Conservation (phyloP, 2,888 invertebrate genomes). For the Leptopilina drosophilae region DNA sequence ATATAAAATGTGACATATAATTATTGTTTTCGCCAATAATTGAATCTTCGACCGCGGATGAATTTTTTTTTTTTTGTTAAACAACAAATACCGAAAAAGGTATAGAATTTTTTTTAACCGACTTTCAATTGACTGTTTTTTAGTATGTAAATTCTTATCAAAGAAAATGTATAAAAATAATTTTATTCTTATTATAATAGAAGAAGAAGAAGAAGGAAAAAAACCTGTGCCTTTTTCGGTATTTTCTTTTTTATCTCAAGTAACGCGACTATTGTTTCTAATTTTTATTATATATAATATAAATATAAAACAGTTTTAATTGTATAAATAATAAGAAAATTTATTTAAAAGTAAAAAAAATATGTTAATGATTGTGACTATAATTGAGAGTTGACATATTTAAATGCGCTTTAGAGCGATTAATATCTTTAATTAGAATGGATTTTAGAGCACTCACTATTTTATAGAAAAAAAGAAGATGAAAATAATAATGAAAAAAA, state of each 20-base stretch:
- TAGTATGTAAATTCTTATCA: slow-evolving; percentile 6
- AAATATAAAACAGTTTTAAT: background rate
- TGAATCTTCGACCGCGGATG: background rate
- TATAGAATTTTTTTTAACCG: slow-evolving; percentile 5
- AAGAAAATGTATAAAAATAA: background rate
- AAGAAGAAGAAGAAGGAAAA: background rate
- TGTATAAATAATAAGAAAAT: background rate
- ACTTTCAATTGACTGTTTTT: background rate
- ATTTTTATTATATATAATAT: background rate
- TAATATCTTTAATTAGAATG: background rate
- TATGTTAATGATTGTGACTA: slow-evolving; percentile 9
- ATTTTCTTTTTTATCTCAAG: background rate
- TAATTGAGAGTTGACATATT: background rate
- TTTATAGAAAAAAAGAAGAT: slow-evolving; percentile 1
- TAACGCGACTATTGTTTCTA: slow-evolving; percentile 11
- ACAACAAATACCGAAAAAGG: slow-evolving; percentile 19
- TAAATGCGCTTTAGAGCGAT: slow-evolving; percentile 1
- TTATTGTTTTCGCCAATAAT: slow-evolving; percentile 1
- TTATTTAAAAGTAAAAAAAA: background rate
- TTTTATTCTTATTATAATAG: background rate
- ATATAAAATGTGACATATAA: background rate
- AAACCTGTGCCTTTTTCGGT: slow-evolving; percentile 31
- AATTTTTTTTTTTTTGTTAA: no score
- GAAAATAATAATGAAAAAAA: background rate
- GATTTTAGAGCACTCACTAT: slow-evolving; percentile 9